A percentile compares a stretch with the other conserved stretches of the same genome.
Evolutionary conservation across 2,797 vertebrate species (phyloP).

Genomic region (Enteromius paludinosus): DNA sequence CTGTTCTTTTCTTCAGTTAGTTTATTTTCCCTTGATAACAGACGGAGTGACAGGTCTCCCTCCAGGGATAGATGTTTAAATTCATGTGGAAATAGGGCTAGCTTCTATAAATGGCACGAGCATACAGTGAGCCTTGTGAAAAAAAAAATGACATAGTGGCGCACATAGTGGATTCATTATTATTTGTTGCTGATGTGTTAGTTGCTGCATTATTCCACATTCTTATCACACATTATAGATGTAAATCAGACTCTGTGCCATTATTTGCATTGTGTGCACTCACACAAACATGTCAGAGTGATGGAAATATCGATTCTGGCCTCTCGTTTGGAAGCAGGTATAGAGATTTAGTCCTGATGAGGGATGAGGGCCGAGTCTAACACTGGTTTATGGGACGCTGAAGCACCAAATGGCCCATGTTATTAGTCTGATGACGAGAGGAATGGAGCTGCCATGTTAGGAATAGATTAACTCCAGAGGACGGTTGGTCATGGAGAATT

Average conservation of each 20-base stretch:
- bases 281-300: constrained; percentile 21
- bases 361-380: constrained; percentile 53
- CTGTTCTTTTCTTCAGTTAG: constrained; percentile 32
- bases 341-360: constrained; percentile 57
- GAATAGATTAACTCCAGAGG: constrained; percentile 51
- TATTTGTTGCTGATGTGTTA: constrained; percentile 17
- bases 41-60: constrained; percentile 32
- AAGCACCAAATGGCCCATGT: constrained; percentile 57
- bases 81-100: constrained; percentile 33
- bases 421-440: constrained; percentile 70
- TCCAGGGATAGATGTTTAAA: constrained; percentile 44
- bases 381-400: constrained; percentile 64
- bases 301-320: constrained; percentile 33
- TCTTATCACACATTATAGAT: constrained; percentile 37
- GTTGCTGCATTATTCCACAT: constrained; percentile 16
- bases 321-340: constrained; percentile 49
- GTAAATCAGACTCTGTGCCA: constrained; percentile 30
- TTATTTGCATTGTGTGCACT: constrained; percentile 25
- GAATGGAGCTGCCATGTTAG: constrained; percentile 54
- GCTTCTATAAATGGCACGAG: constrained; percentile 35
- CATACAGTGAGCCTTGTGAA: neutral
- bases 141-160: neutral
- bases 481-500: constrained; percentile 10
- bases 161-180: constrained; percentile 10
- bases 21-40: constrained; percentile 37